Percentiles rank a stretch among this genome's conserved stretches.
These are phyloP conservation scores for Cyclophora albipunctata DNA, from an alignment of 2,888 invertebrate genomes.

Conservation along the genomic window DNA sequence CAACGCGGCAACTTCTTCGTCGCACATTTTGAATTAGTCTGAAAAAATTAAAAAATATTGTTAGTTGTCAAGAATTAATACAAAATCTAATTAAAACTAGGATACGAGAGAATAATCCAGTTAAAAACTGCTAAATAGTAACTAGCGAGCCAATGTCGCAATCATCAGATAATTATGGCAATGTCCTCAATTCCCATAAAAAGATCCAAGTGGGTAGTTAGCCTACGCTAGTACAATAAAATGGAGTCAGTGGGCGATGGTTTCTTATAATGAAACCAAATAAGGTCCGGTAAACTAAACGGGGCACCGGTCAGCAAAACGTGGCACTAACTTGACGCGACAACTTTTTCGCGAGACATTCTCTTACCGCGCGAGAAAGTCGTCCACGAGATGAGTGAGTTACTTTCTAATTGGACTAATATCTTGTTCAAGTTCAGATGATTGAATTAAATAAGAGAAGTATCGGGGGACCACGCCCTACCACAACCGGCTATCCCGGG, in stretches of 20 bases:
- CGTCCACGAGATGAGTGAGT: slow-evolving; percentile 31
- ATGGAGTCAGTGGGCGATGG: slow-evolving; percentile 51
- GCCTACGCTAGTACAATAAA: slow-evolving; percentile 42
- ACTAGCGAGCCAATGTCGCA: too few relatives aligned
- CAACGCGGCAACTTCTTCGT: slow-evolving; percentile 90
- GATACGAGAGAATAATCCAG: too few relatives aligned
- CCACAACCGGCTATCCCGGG: slow-evolving; percentile 62
- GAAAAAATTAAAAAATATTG: slow-evolving; percentile 29
- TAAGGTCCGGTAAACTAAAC: slow-evolving; percentile 49
- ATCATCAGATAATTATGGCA: slow-evolving; percentile 1
- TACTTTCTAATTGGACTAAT: slow-evolving; percentile 42
- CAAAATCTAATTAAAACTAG: neutral
- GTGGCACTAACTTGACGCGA: slow-evolving; percentile 50
- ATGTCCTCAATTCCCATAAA: slow-evolving; percentile 30
- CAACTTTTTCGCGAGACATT: slow-evolving; percentile 34
- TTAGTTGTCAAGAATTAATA: slow-evolving; percentile 8
- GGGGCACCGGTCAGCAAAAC: slow-evolving; percentile 37
- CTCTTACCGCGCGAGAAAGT: slow-evolving; percentile 48
- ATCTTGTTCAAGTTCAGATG: slow-evolving; percentile 17
- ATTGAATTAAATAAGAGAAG: slow-evolving; percentile 4
- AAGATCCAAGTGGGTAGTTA: slow-evolving; percentile 41
- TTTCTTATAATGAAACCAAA: slow-evolving; percentile 54
- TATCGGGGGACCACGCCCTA: slow-evolving; percentile 68
- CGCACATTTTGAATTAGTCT: slow-evolving; percentile 69
- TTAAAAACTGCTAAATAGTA: too few relatives aligned